Evolutionary conservation across 2,888 invertebrate species (phyloP), one percentile per base, ranked within the genome.

Genomic region (Heterodera filipjevi): DNA sequence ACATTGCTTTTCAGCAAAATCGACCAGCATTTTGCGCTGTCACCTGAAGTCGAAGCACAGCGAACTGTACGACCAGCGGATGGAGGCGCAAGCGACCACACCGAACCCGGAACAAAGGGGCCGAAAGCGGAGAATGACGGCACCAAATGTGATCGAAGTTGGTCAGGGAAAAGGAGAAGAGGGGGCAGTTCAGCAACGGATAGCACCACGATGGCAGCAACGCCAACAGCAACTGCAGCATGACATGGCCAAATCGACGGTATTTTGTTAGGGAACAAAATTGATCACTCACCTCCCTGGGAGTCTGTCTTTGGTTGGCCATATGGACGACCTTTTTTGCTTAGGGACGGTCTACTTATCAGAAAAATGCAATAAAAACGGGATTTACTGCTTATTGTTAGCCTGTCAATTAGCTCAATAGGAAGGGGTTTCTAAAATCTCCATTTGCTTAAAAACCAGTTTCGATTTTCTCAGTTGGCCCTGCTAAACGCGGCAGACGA

Each of bases 11-110:
- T 73, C 27, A 73, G 73, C 73, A n/a, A 73, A 73, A 46, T 73
- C 73, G 14, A 73, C 73, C 3, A 73, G 73, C 33, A 73, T 73
- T 73, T 73, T 73, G 73, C 73, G 73, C 12, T 64, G 73, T 16
- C 73, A 73, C 49, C n/a, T 73, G 14, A 73, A 73, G 73, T 73
- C 73, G 33, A 59, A 64, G n/a, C 73, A 73, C 64, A 59, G 59
- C 14, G 73, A 73, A n/a, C 35, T 73, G 22, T 73, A 64, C 14
- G 27, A 59, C 14, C 27, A 73, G 35, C 59, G 64, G 44, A 59
- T 73, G 59, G 46, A 73, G n/a, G 73, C 73, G 35, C 59, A 73
- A 14, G 33, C 59, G 12, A 3, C 3, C n/a, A 64, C 73, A 12
- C 35, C 73, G 35, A 73, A 73, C 35, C 64, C 59, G 73, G 64